These are phyloP conservation scores for Sebastes iracundus DNA, from an alignment of 2,797 vertebrate genomes.

Conservation along the genomic window DNA sequence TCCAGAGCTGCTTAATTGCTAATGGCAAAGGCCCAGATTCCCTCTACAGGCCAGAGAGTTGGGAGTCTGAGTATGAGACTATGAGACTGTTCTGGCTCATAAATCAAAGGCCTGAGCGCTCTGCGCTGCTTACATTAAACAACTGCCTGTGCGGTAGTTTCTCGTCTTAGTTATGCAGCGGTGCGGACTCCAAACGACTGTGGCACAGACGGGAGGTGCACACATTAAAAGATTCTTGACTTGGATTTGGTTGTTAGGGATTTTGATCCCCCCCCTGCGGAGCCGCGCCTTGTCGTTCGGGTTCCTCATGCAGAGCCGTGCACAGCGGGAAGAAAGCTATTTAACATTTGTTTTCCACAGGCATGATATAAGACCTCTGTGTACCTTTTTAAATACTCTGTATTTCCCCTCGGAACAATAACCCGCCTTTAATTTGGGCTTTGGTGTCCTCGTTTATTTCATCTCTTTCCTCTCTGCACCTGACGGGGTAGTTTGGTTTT, in stretches of 20 bases:
- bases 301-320: conserved; percentile 23
- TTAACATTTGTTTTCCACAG: conserved; percentile 44
- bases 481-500: conserved; percentile 10
- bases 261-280: conserved; percentile 30
- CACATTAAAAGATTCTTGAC: conserved; percentile 65
- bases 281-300: conserved; percentile 32
- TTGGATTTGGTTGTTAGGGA: conserved; percentile 74
- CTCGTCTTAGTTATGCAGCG: conserved; percentile 38
- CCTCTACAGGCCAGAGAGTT: conserved; percentile 19
- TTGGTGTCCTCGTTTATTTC: neutral
- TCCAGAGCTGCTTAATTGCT: conserved; percentile 52
- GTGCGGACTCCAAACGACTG: conserved; percentile 9
- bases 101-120: conserved; percentile 56
- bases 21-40: conserved; percentile 48
- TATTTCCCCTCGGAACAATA: neutral
- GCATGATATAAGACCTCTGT: conserved; percentile 18
- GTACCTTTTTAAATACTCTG: neutral
- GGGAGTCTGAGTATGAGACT: conserved; percentile 19
- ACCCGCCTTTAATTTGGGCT: neutral
- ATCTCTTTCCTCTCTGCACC: neutral
- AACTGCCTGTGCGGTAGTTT: conserved; percentile 21
- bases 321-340: conserved; percentile 37
- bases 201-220: conserved; percentile 40
- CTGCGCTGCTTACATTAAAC: conserved; percentile 48
- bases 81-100: conserved; percentile 48